Evolutionary conservation across 2,113 vertebrate species (phyloP).

Genomic region (Piliocolobus tephrosceles): DNA sequence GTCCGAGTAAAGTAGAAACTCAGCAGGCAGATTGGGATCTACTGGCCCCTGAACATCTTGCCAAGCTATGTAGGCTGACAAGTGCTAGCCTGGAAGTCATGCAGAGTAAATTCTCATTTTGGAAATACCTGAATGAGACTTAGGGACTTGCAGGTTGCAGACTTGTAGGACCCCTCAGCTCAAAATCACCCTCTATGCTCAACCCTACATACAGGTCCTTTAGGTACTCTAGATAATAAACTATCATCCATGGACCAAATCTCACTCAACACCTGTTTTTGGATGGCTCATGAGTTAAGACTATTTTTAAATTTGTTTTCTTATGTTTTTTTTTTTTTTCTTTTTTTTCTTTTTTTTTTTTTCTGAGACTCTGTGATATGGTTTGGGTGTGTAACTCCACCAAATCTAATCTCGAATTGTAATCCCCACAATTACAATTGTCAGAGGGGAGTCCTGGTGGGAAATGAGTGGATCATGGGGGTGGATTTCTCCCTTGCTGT

Average conservation of each 20-base stretch:
- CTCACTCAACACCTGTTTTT: not conserved
- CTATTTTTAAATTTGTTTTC: not conserved
- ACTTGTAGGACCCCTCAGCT: not conserved
- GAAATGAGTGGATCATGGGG: no score
- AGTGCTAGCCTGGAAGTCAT: not conserved
- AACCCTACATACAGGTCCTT: accelerated
- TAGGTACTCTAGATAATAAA: not conserved
- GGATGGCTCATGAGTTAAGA: not conserved
- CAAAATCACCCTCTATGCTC: not conserved
- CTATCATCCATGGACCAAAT: not conserved
- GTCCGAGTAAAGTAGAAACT: not conserved
- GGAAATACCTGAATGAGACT: not conserved
- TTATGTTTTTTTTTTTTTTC: no score
- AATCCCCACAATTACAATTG: no score
- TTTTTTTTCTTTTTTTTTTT: no score
- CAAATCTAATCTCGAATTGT: no score
- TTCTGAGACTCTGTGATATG: no score
- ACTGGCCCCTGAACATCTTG: not conserved
- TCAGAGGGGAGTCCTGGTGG: no score
- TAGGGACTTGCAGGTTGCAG: not conserved
- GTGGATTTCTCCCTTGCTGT: no score
- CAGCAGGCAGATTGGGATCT: not conserved
- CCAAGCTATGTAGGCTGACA: not conserved
- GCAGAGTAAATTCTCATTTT: not conserved
- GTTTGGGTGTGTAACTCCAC: no score